These are phyloP conservation scores for Tolypeutes matacus DNA, from an alignment of 2,797 vertebrate genomes.

Conservation along the genomic window DNA sequence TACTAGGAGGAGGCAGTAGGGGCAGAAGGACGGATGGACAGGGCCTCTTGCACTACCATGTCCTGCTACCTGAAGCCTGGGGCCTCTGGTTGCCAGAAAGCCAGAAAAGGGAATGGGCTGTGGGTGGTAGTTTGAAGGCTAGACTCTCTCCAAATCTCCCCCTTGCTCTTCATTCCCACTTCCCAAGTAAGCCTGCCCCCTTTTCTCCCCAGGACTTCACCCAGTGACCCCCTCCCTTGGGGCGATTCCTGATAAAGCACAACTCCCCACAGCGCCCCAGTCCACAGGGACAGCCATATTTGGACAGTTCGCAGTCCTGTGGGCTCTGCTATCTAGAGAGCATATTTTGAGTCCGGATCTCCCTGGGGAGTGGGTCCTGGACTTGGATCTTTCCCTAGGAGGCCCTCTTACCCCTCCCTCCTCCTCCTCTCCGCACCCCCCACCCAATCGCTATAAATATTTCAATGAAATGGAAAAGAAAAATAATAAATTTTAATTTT, in stretches of 20 bases:
- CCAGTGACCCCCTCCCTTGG: slow-evolving; percentile 81
- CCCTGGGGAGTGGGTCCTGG: slow-evolving; percentile 82
- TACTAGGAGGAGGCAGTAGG: neutral
- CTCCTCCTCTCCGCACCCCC: neutral
- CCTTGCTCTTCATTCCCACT: slow-evolving; percentile 66
- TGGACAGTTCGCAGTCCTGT: slow-evolving; percentile 76
- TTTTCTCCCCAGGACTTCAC: slow-evolving; percentile 69
- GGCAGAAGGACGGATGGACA: slow-evolving; percentile 31
- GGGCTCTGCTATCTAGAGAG: slow-evolving; percentile 80
- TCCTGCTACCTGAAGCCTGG: slow-evolving; percentile 24
- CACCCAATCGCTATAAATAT: slow-evolving; percentile 85
- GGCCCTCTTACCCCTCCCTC: slow-evolving; percentile 59
- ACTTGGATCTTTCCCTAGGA: slow-evolving; percentile 81
- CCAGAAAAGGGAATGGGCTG: neutral
- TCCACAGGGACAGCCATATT: slow-evolving; percentile 73
- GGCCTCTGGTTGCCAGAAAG: neutral
- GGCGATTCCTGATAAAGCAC: slow-evolving; percentile 81
- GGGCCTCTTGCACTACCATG: slow-evolving; percentile 51
- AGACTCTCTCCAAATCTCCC: slow-evolving; percentile 79
- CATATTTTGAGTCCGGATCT: slow-evolving; percentile 80
- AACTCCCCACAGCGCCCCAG: slow-evolving; percentile 78
- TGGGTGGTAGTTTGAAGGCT: slow-evolving; percentile 54
- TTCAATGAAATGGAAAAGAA: slow-evolving; percentile 84
- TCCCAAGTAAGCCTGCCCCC: slow-evolving; percentile 64
- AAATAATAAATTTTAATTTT: slow-evolving; percentile 83